Conservation (phyloP, 1,140 invertebrate species). For the Phortica variegata region DNA sequence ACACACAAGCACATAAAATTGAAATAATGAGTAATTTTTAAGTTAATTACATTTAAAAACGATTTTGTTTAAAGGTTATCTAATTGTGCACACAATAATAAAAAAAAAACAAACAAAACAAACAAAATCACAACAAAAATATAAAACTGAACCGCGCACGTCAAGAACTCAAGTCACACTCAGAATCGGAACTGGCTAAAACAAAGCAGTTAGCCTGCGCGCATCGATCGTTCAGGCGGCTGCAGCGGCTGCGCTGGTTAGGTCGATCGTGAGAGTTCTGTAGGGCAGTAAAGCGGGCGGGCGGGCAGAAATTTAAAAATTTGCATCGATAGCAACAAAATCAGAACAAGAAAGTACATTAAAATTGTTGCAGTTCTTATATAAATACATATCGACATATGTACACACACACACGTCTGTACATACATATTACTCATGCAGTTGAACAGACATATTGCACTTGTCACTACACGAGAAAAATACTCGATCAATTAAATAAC, state of each 20-base stretch:
- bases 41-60: not conserved
- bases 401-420: too few species aligned
- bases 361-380: too few species aligned
- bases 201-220: slow-evolving; percentile 20
- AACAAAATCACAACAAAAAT: not conserved
- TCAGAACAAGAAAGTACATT: too few species aligned
- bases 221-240: slow-evolving; percentile 10
- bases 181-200: slow-evolving; percentile 44
- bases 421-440: too few species aligned
- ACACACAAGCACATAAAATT: not conserved
- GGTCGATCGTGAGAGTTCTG: too few species aligned
- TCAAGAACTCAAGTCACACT: slow-evolving; percentile 50
- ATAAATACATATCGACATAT: too few species aligned
- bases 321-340: too few species aligned
- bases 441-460: too few species aligned
- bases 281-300: too few species aligned
- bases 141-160: slow-evolving; percentile 26
- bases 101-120: not conserved
- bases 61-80: not conserved
- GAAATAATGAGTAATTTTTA: not conserved
- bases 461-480: too few species aligned
- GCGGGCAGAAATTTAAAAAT: too few species aligned
- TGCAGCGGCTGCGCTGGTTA: not conserved
- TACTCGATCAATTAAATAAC: too few species aligned
- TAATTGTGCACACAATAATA: not conserved